Evolutionary conservation across 2,113 vertebrate species (phyloP), one percentile per base, ranked within the genome.

Genomic region (Rhineura floridana): DNA sequence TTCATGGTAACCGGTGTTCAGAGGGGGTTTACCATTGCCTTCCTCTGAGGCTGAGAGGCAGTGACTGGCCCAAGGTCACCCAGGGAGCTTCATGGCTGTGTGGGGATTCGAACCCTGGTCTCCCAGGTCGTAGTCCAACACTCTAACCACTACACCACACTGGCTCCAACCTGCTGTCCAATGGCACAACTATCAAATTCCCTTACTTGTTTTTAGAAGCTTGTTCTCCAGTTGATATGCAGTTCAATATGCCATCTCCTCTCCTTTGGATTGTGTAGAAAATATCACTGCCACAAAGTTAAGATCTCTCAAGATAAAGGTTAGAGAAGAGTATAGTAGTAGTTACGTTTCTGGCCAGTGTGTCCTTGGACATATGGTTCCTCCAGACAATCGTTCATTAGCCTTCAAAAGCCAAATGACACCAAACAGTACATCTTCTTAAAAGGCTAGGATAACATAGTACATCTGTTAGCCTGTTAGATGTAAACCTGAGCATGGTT

Each of bases 401-500:
- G 91, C 94, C 89, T 94, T 62, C 90, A 86, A 93, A 96, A 95
- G 92, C 94, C 92, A 91, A 90, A 91, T 92, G 73, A 2, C 93
- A 91, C 91, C 92, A 92, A 95, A 93, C 93, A 89, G 84, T 94
- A 90, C 91, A 93, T 94, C 94, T 93, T 93, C 36, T 87, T 92
- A 90, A 94, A 95, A 94, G 90, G 90, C 93, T 90, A 90, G 11
- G 44, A 94, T 90, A 94, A 89, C 90, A 90, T 89, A 63, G 90
- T 92, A 87, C 95, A 95, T 95, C 94, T 95, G 93, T 93, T 95
- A 90, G 79, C 85, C 90, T 88, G 92, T 86, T 92, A 91, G 75
- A 93, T 83, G 91, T 92, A 91, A 95, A 91, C 93, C 95, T 93
- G 91, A 94, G 92, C 92, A 91, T 87, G 90, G 73, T 91, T 91